phyloP scores from a whole-genome alignment of 2,797 vertebrate genomes.

The Moxostoma hubbsi region DNA sequence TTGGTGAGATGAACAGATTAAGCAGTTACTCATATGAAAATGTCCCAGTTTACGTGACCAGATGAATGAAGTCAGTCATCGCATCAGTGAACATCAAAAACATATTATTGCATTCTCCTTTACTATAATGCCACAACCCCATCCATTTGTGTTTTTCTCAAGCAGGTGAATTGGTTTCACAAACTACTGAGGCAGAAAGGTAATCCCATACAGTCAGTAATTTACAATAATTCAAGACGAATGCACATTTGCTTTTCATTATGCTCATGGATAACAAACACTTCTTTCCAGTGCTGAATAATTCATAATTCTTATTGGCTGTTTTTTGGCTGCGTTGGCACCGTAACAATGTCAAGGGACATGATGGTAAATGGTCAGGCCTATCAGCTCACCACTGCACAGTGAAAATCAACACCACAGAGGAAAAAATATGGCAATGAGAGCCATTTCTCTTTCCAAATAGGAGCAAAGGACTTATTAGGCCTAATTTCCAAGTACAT shows the following conservation, averaged over 20 bases:
- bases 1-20: constrained; percentile 33
- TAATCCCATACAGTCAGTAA: constrained; percentile 63
- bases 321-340: constrained; percentile 8
- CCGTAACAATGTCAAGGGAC: constrained; percentile 13
- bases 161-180: constrained; percentile 64
- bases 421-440: constrained; percentile 51
- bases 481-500: constrained; percentile 60
- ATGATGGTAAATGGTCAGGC: constrained; percentile 23
- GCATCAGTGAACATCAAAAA: constrained; percentile 47
- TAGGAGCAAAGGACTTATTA: constrained; percentile 65
- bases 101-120: constrained; percentile 47
- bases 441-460: constrained; percentile 58
- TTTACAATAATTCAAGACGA: constrained; percentile 62
- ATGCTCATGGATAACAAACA: constrained; percentile 54
- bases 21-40: constrained; percentile 52
- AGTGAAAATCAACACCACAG: constrained; percentile 35
- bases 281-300: constrained; percentile 57
- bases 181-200: constrained; percentile 58
- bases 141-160: constrained; percentile 35
- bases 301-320: constrained; percentile 57
- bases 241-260: constrained; percentile 61
- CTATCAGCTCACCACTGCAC: constrained; percentile 34
- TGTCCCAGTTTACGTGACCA: constrained; percentile 50
- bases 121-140: constrained; percentile 54
- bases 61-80: constrained; percentile 47